These are phyloP conservation scores for Leptarthrus brevirostris DNA, from an alignment of 2,888 invertebrate species.

Conservation along the genomic window DNA sequence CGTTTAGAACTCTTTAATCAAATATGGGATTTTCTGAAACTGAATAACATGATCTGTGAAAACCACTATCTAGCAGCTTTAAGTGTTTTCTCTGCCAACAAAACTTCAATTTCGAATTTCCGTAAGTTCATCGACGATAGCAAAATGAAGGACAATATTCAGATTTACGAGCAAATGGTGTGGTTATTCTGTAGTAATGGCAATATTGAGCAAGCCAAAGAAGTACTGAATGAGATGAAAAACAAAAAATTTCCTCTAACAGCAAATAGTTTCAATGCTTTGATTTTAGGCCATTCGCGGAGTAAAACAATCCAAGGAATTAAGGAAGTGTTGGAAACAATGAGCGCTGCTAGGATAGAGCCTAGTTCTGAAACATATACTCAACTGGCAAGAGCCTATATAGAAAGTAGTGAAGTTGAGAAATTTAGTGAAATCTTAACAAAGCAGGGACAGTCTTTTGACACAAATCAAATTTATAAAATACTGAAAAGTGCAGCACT, in stretches of 20 bases:
- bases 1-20: neutral
- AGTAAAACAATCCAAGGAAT: slow-evolving; percentile 66
- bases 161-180: slow-evolving; percentile 18
- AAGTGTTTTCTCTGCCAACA: neutral
- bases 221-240: slow-evolving; percentile 73
- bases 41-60: slow-evolving; percentile 1
- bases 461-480: slow-evolving; percentile 58
- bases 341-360: slow-evolving; percentile 70
- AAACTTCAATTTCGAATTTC: neutral
- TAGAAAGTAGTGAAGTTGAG: slow-evolving; percentile 67
- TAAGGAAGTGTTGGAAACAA: slow-evolving; percentile 70
- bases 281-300: slow-evolving; percentile 71
- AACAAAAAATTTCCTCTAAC: slow-evolving; percentile 68
- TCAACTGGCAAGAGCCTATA: slow-evolving; percentile 69
- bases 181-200: slow-evolving; percentile 71
- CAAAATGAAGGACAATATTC: neutral
- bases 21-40: slow-evolving; percentile 11
- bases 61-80: neutral
- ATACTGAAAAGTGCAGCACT: slow-evolving; percentile 56
- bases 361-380: slow-evolving; percentile 69
- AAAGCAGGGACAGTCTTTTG: slow-evolving; percentile 57
- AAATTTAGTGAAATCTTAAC: slow-evolving; percentile 59
- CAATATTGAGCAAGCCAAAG: slow-evolving; percentile 70
- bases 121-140: neutral
- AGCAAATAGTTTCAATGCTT: slow-evolving; percentile 71